phyloP scores from a whole-genome alignment of 1,140 invertebrate species.

The Pseudobourletiella spinata region DNA sequence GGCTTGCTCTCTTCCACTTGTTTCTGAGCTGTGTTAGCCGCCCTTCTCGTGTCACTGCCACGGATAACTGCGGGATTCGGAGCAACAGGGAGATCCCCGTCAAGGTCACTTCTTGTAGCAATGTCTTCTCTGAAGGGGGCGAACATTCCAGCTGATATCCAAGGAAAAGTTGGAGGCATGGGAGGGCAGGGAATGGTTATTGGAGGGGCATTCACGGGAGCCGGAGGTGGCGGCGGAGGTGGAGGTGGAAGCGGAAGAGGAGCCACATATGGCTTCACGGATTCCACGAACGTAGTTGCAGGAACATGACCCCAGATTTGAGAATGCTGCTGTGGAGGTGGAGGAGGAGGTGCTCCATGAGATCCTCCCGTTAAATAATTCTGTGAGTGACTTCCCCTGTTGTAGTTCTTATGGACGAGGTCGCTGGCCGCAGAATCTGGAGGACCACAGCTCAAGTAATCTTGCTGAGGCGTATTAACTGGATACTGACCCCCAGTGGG shows the following conservation, averaged over 20 bases:
- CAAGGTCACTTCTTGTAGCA: neutral
- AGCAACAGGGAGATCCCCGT: slow-evolving; percentile 10
- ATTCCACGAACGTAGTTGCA: neutral
- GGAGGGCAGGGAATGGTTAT: slow-evolving; percentile 15
- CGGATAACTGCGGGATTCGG: slow-evolving; percentile 18
- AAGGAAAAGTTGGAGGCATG: slow-evolving; percentile 26
- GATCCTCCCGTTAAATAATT: too few relatives aligned
- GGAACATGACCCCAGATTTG: too few relatives aligned
- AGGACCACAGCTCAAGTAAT: too few relatives aligned
- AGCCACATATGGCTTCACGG: neutral
- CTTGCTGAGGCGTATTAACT: too few relatives aligned
- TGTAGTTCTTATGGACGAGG: too few relatives aligned
- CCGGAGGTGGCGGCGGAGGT: neutral
- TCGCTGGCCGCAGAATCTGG: too few relatives aligned
- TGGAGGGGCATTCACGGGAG: neutral
- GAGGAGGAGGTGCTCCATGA: too few relatives aligned
- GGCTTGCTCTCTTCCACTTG: neutral
- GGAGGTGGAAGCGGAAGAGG: neutral
- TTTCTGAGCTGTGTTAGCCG: slow-evolving; percentile 15
- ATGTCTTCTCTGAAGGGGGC: neutral
- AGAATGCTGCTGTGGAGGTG: too few relatives aligned
- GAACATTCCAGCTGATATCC: neutral
- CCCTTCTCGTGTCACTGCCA: slow-evolving; percentile 8
- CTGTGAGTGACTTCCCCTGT: too few relatives aligned
- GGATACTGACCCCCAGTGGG: too few relatives aligned